Percentiles rank a stretch among this genome's conserved stretches.
phyloP scores from a whole-genome alignment of 2,113 vertebrate species.

The Entomyzon cyanotis region DNA sequence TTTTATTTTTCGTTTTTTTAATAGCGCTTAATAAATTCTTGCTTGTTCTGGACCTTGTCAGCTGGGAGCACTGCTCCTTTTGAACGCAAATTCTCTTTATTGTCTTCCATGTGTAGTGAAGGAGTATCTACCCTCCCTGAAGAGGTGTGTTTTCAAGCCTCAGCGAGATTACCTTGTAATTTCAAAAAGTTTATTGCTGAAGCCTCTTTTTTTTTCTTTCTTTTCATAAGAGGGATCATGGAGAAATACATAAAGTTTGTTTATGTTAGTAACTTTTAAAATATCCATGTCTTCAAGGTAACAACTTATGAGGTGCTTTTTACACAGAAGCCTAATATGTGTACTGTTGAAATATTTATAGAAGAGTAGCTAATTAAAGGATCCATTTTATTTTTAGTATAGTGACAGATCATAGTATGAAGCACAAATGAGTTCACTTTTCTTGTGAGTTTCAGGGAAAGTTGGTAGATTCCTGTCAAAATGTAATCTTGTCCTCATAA shows the following conservation, averaged over 20 bases:
- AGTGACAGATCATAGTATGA: not conserved
- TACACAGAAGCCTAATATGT: not conserved
- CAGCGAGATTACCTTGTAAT: not conserved
- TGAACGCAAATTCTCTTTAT: not conserved
- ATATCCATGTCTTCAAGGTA: not conserved
- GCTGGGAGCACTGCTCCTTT: not conserved
- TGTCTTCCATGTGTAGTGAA: not conserved
- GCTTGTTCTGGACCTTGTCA: not conserved
- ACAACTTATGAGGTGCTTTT: not conserved
- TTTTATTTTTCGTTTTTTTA: not conserved
- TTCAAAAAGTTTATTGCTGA: not conserved
- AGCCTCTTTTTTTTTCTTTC: not conserved
- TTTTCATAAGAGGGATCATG: not conserved
- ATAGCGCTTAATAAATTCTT: not conserved
- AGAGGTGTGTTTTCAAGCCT: not conserved
- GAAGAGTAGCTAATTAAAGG: not conserved
- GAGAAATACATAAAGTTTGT: not conserved
- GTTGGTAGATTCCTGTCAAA: not conserved
- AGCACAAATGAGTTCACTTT: not conserved
- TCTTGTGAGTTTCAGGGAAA: not conserved
- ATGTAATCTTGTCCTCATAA: not conserved
- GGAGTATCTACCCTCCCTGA: not conserved
- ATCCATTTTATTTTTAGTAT: not conserved
- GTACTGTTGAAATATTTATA: not conserved
- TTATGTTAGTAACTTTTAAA: not conserved